Evolutionary conservation across 2,888 invertebrate genomes (phyloP).

Genomic region (Calameuta idolon): DNA sequence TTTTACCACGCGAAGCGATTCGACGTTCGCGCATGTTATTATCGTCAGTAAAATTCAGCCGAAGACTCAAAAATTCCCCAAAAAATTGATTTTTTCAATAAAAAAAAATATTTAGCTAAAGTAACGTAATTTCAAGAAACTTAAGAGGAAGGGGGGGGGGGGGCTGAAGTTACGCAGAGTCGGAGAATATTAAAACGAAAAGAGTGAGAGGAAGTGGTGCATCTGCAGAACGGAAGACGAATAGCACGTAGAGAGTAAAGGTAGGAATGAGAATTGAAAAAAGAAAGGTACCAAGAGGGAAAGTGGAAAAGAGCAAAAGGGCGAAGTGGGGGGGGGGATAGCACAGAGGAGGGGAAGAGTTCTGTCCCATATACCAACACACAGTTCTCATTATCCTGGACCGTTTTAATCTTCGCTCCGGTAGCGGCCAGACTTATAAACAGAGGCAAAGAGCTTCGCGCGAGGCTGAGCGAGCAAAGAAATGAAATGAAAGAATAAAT

Average conservation of each 20-base stretch:
- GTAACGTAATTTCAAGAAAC: too few relatives aligned
- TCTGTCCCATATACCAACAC: slow-evolving; percentile 21
- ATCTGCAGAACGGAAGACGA: slow-evolving; percentile 5
- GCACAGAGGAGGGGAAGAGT: neutral
- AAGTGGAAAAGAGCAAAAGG: slow-evolving; percentile 21
- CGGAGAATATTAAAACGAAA: slow-evolving; percentile 12
- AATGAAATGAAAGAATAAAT: slow-evolving; percentile 55
- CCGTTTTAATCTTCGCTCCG: slow-evolving; percentile 54
- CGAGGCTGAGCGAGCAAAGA: slow-evolving; percentile 32
- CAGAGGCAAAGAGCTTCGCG: slow-evolving; percentile 32
- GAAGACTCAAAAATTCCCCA: too few relatives aligned
- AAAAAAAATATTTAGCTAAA: neutral
- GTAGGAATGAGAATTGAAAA: slow-evolving; percentile 10
- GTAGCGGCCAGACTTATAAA: slow-evolving; percentile 47
- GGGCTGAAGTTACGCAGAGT: too few relatives aligned
- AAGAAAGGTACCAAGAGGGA: slow-evolving; percentile 18
- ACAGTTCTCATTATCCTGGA: slow-evolving; percentile 55
- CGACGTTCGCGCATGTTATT: neutral
- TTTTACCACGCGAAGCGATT: neutral
- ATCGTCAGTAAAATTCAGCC: too few relatives aligned
- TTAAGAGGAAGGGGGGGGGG: too few relatives aligned
- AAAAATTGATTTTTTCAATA: neutral
- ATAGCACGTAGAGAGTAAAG: slow-evolving; percentile 14
- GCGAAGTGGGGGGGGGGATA: slow-evolving; percentile 28
- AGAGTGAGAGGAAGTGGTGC: slow-evolving; percentile 6